A percentile compares a stretch with the other conserved stretches of the same genome.
Evolutionary conservation across 2,113 vertebrate species (phyloP).

Genomic region (Eublepharis macularius): DNA sequence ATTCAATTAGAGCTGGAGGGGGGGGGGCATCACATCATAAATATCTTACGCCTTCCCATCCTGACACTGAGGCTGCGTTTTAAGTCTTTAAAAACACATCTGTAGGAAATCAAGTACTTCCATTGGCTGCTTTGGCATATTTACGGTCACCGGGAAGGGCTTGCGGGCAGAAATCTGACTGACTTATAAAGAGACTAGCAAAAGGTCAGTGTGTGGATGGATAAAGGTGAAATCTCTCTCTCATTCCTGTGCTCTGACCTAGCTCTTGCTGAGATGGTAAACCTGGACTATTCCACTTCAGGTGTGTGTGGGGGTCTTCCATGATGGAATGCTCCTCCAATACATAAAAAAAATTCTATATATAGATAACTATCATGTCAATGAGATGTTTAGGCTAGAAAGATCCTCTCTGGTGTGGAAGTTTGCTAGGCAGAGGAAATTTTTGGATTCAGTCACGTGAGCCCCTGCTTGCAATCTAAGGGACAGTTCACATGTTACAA

Average conservation of each 20-base stretch:
- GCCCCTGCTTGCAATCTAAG: too few relatives aligned
- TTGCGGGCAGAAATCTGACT: conserved; percentile 37
- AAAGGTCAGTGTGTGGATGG: conserved; percentile 38
- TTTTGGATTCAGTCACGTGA: background rate
- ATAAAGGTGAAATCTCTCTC: background rate
- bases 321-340: background rate
- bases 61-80: conserved; percentile 33
- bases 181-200: conserved; percentile 18
- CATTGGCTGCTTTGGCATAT: conserved; percentile 52
- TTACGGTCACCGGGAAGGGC: conserved; percentile 52
- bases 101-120: conserved; percentile 35
- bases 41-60: conserved; percentile 36
- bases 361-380: background rate
- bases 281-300: background rate
- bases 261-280: background rate
- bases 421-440: background rate
- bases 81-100: conserved; percentile 63
- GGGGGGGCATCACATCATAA: conserved; percentile 19
- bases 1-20: conserved; percentile 3
- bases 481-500: background rate
- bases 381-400: background rate
- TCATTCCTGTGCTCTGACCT: background rate
- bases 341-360: background rate
- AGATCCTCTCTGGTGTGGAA: background rate
- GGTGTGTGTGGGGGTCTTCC: background rate